Percentiles rank a stretch among this genome's conserved stretches.
Conservation (phyloP, 2,797 vertebrate genomes). For the Scarus forsteni region DNA sequence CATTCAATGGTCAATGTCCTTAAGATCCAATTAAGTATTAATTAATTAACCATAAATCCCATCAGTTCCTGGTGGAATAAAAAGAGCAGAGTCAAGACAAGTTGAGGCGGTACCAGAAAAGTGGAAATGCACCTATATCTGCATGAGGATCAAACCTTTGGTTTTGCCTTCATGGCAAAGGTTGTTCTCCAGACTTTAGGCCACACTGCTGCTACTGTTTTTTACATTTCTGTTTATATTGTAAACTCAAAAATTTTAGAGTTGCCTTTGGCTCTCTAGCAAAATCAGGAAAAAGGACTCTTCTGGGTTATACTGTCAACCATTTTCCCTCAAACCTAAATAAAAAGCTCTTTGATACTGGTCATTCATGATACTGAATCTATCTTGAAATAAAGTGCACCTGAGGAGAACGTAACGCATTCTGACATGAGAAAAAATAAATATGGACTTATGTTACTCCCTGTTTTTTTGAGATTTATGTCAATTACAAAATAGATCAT, state of each 20-base stretch:
- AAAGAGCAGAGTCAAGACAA: no score
- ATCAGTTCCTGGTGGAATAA: no score
- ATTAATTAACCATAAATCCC: no score
- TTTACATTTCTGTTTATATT: constrained; percentile 55
- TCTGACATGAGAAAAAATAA: no score
- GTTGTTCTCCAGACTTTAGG: constrained; percentile 56
- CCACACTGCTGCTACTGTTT: constrained; percentile 67
- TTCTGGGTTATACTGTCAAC: constrained; percentile 9
- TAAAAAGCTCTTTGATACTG: constrained; percentile 4
- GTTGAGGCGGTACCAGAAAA: no score
- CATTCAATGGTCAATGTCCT: no score
- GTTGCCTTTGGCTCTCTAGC: constrained; percentile 9
- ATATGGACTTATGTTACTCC: no score
- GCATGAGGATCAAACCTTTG: constrained; percentile 62
- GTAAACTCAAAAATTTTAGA: constrained; percentile 30
- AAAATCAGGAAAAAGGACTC: constrained; percentile 5
- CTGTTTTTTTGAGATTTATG: no score
- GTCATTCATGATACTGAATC: constrained; percentile 20
- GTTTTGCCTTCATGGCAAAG: constrained; percentile 39
- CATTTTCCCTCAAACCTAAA: constrained; percentile 3
- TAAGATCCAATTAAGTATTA: no score
- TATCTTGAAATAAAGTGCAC: background rate
- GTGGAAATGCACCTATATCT: constrained; percentile 10
- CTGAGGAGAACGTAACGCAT: no score
- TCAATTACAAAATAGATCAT: no score